Conservation (phyloP, 2,113 vertebrate genomes). For the Cebidichthys violaceus region DNA sequence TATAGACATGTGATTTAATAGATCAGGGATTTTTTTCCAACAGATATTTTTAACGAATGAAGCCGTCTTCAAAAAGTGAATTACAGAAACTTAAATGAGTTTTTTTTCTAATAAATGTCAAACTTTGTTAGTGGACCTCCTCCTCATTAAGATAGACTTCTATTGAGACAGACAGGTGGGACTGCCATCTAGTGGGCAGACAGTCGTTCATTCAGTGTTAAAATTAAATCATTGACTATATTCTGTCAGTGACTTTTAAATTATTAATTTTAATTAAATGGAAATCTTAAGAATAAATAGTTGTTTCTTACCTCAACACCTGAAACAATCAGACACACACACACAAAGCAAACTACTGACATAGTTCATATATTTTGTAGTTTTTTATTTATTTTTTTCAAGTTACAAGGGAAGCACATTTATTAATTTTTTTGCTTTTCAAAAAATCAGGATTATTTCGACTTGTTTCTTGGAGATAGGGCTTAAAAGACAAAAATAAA, state of each 20-base stretch:
- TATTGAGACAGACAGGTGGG: not conserved
- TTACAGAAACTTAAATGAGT: not conserved
- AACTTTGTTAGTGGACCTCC: not conserved
- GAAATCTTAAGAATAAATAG: not conserved
- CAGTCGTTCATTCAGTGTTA: not conserved
- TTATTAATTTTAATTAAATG: too few relatives aligned
- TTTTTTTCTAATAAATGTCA: not conserved
- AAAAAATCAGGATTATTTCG: constrained; percentile 63
- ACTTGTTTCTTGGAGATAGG: constrained; percentile 60
- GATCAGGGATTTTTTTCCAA: not conserved
- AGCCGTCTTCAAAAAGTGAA: not conserved
- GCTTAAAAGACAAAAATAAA: constrained; percentile 67
- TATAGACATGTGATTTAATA: not conserved
- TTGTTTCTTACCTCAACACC: not conserved
- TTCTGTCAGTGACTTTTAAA: not conserved
- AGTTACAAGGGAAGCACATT: constrained; percentile 83
- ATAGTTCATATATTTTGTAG: constrained; percentile 24
- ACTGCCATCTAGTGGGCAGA: constrained; percentile 64
- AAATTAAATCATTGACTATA: not conserved
- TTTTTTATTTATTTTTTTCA: constrained; percentile 72
- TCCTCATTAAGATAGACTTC: not conserved
- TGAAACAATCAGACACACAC: not conserved
- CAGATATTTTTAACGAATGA: not conserved
- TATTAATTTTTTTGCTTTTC: constrained; percentile 70
- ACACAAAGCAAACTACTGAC: not conserved